Conservation (phyloP, 53 echinoderm and acorn worm genomes). For the Antedon mediterranea region DNA sequence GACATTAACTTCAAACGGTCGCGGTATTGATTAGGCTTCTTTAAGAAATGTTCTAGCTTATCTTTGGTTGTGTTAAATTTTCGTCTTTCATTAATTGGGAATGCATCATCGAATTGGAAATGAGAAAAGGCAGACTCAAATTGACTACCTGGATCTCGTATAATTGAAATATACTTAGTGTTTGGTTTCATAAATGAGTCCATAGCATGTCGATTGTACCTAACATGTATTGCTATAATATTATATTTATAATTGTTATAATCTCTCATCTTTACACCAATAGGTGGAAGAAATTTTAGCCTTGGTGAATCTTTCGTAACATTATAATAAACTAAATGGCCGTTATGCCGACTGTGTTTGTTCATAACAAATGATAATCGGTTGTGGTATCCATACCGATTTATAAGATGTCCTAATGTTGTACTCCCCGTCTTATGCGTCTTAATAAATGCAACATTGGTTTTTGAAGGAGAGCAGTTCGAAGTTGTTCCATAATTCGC, state of each 20-base stretch:
- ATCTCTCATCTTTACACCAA: slow-evolving; percentile 12
- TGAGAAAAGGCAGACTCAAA: slow-evolving; percentile 64
- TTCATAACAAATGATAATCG: slow-evolving; percentile 48
- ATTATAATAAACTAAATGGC: slow-evolving; percentile 29
- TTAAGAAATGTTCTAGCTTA: slow-evolving; percentile 36
- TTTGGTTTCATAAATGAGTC: slow-evolving; percentile 47
- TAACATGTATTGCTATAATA: slow-evolving; percentile 46
- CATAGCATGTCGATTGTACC: slow-evolving; percentile 44
- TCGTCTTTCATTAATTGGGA: slow-evolving; percentile 7
- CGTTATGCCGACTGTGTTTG: slow-evolving; percentile 20
- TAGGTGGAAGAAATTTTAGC: slow-evolving; percentile 38
- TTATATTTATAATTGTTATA: slow-evolving; percentile 34
- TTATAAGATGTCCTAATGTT: slow-evolving; percentile 38
- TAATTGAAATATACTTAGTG: slow-evolving; percentile 47
- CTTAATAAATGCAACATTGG: slow-evolving; percentile 47
- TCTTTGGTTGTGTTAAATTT: background rate
- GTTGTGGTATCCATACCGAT: slow-evolving; percentile 37
- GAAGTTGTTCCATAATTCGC: background rate
- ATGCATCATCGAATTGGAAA: slow-evolving; percentile 49
- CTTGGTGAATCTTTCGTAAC: slow-evolving; percentile 20
- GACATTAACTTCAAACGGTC: slow-evolving; percentile 19
- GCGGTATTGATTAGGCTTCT: slow-evolving; percentile 29
- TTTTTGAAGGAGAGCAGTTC: background rate
- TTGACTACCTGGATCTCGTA: slow-evolving; percentile 57
- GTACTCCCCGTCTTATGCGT: slow-evolving; percentile 73